These are phyloP conservation scores for Caracal caracal DNA, from an alignment of 2,113 vertebrate genomes.

Conservation along the genomic window DNA sequence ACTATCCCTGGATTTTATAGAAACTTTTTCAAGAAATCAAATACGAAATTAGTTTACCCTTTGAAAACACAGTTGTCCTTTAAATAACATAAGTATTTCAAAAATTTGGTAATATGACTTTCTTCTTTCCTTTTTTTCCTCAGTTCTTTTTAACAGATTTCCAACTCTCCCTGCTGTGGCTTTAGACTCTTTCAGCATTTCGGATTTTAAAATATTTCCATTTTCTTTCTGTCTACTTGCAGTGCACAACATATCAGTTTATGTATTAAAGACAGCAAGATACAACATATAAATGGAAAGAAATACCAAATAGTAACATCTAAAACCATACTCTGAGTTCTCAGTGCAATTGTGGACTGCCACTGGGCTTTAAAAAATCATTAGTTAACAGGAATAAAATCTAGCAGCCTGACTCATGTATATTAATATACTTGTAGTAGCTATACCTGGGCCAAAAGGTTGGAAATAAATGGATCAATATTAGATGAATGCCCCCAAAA, in stretches of 20 bases:
- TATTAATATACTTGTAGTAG: slow-evolving; percentile 69
- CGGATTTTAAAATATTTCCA: slow-evolving; percentile 65
- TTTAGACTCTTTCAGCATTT: slow-evolving; percentile 49
- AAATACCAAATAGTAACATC: slow-evolving; percentile 55
- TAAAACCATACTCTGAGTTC: slow-evolving; percentile 46
- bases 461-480: slow-evolving; percentile 66
- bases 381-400: slow-evolving; percentile 74
- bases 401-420: slow-evolving; percentile 67
- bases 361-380: slow-evolving; percentile 67
- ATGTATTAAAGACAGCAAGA: slow-evolving; percentile 67
- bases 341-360: slow-evolving; percentile 36
- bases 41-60: slow-evolving; percentile 68
- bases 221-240: slow-evolving; percentile 62
- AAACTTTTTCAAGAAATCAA: slow-evolving; percentile 80
- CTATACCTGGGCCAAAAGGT: slow-evolving; percentile 72
- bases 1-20: slow-evolving; percentile 65
- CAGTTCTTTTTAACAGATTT: slow-evolving; percentile 59
- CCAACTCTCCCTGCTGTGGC: background rate
- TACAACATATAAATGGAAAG: slow-evolving; percentile 67
- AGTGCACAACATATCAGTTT: slow-evolving; percentile 40
- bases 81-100: slow-evolving; percentile 60
- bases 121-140: slow-evolving; percentile 51
- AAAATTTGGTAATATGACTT: slow-evolving; percentile 61
- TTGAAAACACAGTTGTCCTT: slow-evolving; percentile 66
- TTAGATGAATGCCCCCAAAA: slow-evolving; percentile 67